These are phyloP conservation scores for Desmophyllum pertusum DNA, from an alignment of 92 coral and sea anemone genomes.

Conservation along the genomic window DNA sequence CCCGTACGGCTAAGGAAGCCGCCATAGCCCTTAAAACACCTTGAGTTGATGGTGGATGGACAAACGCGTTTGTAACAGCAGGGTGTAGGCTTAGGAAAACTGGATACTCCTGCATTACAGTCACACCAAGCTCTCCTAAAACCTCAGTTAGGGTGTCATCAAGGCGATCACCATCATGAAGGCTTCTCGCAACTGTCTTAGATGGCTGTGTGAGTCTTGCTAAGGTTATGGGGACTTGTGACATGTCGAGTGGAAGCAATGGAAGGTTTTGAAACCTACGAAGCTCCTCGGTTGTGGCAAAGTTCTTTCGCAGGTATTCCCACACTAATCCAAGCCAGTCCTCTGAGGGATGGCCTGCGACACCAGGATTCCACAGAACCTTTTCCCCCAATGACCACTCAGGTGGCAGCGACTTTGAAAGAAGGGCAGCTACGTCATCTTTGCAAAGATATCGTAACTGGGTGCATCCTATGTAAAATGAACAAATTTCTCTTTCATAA, in stretches of 20 bases:
- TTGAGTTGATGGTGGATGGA: conserved; percentile 58
- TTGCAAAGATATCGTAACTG: conserved; percentile 63
- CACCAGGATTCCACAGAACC: conserved; percentile 66
- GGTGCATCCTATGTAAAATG: conserved; percentile 40
- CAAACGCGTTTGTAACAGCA: conserved; percentile 37
- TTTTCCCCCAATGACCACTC: conserved; percentile 44
- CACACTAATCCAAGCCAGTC: conserved; percentile 77
- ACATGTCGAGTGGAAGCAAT: conserved; percentile 54
- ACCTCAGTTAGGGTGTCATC: conserved; percentile 1
- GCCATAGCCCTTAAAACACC: conserved; percentile 62
- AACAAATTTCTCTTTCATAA: too few species aligned
- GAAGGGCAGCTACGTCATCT: conserved; percentile 50
- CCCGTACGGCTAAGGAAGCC: background rate
- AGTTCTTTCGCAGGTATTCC: conserved; percentile 68
- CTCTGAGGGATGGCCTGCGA: conserved; percentile 44
- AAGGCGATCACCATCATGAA: conserved; percentile 24
- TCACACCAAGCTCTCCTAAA: conserved; percentile 50
- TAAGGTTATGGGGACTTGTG: conserved; percentile 33
- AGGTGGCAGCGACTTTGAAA: conserved; percentile 49
- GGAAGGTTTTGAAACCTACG: conserved; percentile 57
- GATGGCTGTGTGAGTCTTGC: conserved; percentile 48
- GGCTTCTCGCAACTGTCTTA: conserved; percentile 34
- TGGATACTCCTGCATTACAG: conserved; percentile 59
- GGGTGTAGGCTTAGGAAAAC: conserved; percentile 45
- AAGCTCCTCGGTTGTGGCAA: conserved; percentile 33